Percentiles rank a stretch among this genome's conserved stretches.
Evolutionary conservation across 2,113 vertebrate genomes (phyloP).

Genomic region (Bagarius yarrelli): DNA sequence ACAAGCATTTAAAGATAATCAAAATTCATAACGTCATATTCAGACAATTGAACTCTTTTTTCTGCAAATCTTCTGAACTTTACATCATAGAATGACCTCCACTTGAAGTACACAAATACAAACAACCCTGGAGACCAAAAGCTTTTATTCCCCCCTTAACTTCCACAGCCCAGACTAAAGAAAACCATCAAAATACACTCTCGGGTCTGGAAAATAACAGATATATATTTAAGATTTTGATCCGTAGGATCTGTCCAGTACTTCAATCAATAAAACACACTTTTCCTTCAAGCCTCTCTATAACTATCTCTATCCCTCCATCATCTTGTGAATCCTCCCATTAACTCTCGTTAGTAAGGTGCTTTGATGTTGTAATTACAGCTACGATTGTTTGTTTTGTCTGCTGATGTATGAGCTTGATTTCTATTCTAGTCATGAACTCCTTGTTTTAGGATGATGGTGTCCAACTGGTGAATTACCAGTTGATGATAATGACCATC

Average conservation of each 20-base stretch:
- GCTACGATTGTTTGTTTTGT: neutral
- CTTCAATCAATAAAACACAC: slow-evolving; percentile 10
- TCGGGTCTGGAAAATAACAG: slow-evolving; percentile 42
- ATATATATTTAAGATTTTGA: slow-evolving; percentile 49
- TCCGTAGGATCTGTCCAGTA: slow-evolving; percentile 40
- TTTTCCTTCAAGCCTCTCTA: slow-evolving; percentile 24
- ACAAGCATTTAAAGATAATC: neutral
- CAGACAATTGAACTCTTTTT: neutral
- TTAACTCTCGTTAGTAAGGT: slow-evolving; percentile 44
- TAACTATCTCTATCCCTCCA: slow-evolving; percentile 33
- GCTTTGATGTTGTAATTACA: slow-evolving; percentile 50
- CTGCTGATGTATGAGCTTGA: neutral
- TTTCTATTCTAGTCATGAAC: slow-evolving; percentile 11
- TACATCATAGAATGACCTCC: neutral
- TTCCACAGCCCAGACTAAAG: neutral
- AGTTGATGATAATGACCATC: slow-evolving; percentile 12
- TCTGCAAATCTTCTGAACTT: neutral
- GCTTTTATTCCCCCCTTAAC: neutral
- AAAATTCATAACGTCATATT: neutral
- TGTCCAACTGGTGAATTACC: neutral
- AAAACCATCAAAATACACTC: slow-evolving; percentile 32
- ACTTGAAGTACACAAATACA: neutral
- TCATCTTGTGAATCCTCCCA: slow-evolving; percentile 36
- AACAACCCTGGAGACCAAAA: slow-evolving; percentile 10
- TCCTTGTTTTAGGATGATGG: neutral